Evolutionary conservation across 2,888 invertebrate species (phyloP), one percentile per base, ranked within the genome.

Genomic region (Helobdella robusta): DNA sequence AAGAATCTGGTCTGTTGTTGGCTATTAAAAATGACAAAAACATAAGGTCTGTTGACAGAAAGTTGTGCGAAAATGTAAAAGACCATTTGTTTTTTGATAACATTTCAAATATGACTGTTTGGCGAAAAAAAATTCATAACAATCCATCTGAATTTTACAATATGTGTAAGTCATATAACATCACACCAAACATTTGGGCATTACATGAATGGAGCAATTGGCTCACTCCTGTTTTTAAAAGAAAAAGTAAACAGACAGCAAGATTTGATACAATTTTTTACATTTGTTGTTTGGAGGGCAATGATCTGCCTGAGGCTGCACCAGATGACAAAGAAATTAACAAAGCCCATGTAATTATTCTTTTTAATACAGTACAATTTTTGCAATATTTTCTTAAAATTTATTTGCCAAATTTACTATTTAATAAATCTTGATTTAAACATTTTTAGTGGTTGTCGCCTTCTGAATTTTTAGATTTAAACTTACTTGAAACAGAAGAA

Each of bases 131-230:
- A 56, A 32, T 89, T 15, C 83, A 84, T 70, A 79, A 84, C 64
- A 82, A 88, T 77, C 84, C 88, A 0, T 75, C 75, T 1, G 82
- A 86, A 71, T 86, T 89, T 75, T 76, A 87, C 0, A 81, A 80
- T 52, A 82, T 91, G 70, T 91, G 90, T 74, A 78, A 84, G 68
- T 80, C 84, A 68, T 79, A 86, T 52, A 81, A 85, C 34, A 84
- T 89, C 68, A 84, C 86, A 72, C 91, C 91, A 0, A 88, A 91
- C 76, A 81, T 91, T 61, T 87, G 87, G 86, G 83, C 86, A 0
- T 77, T 91, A 32, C 83, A 86, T 72, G 87, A 88, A 74, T 91
- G 90, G 90, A 86, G 86, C 64, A 86, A 86, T 74, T 91, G 91
- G 91, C 77, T 88, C 20, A 87, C 89, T 0, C 90, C 91, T 1